Conservation (phyloP, 2,113 vertebrate genomes). For the Nansenia antarctica region DNA sequence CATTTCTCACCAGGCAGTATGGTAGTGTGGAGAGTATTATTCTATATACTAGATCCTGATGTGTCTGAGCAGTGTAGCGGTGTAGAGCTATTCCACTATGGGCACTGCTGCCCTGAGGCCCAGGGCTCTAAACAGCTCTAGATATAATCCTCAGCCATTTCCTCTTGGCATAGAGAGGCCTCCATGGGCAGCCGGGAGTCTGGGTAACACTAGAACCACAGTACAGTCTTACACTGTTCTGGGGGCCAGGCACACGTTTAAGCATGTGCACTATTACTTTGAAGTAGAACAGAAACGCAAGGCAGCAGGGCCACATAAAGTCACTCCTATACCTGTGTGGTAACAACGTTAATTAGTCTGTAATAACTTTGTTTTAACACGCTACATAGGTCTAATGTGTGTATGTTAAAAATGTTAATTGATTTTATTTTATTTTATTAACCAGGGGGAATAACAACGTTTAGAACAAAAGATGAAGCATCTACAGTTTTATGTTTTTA, state of each 20-base stretch:
- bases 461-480: too few relatives aligned
- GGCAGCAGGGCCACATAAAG: too few relatives aligned
- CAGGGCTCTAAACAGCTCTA: slow-evolving; percentile 54
- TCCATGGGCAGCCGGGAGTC: slow-evolving; percentile 43
- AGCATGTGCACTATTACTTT: too few relatives aligned
- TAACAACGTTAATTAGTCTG: too few relatives aligned
- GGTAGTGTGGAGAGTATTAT: not conserved
- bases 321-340: too few relatives aligned
- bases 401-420: too few relatives aligned
- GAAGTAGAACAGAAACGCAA: too few relatives aligned
- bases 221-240: not conserved
- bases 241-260: not conserved
- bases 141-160: slow-evolving; percentile 66
- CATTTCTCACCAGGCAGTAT: not conserved
- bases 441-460: too few relatives aligned
- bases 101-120: slow-evolving; percentile 21
- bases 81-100: not conserved
- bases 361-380: too few relatives aligned
- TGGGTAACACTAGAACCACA: slow-evolving; percentile 9
- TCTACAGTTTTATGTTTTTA: too few relatives aligned
- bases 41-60: not conserved
- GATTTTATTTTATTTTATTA: too few relatives aligned
- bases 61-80: not conserved
- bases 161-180: slow-evolving; percentile 59
- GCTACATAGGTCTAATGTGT: too few relatives aligned